phyloP scores from a whole-genome alignment of 2,888 invertebrate species.

The Diarsia brunnea region DNA sequence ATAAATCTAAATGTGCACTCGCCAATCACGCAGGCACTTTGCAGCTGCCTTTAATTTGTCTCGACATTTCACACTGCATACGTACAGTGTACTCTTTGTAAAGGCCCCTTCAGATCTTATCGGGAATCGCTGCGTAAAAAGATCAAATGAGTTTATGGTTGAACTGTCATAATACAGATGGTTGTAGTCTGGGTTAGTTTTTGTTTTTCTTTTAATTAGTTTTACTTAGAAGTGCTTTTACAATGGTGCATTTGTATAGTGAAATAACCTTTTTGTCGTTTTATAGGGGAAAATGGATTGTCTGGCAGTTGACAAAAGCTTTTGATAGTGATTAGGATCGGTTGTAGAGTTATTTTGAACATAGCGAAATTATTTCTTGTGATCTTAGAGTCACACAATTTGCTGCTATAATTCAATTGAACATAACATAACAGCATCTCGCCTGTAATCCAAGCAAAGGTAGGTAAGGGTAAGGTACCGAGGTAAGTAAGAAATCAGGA shows the following conservation, averaged over 20 bases:
- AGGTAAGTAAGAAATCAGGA: too few relatives aligned
- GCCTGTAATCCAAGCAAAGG: too few relatives aligned
- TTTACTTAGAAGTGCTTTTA: slow-evolving; percentile 14
- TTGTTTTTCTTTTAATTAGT: slow-evolving; percentile 28
- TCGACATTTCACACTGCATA: slow-evolving; percentile 80
- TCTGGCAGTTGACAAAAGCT: slow-evolving; percentile 1
- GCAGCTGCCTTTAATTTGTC: slow-evolving; percentile 88
- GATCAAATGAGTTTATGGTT: slow-evolving; percentile 56
- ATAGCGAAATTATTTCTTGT: neutral
- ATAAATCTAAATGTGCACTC: slow-evolving; percentile 85
- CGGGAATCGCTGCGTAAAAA: slow-evolving; percentile 66
- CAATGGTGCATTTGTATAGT: neutral
- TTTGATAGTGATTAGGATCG: neutral
- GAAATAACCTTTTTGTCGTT: neutral
- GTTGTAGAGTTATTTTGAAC: neutral
- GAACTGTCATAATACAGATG: slow-evolving; percentile 37
- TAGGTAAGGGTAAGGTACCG: too few relatives aligned
- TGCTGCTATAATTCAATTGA: neutral
- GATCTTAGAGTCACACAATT: neutral
- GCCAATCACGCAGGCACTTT: slow-evolving; percentile 81
- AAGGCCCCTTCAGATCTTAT: slow-evolving; percentile 67
- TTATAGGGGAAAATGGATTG: neutral
- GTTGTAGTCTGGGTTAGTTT: slow-evolving; percentile 14
- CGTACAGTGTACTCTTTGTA: slow-evolving; percentile 68
- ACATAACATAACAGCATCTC: too few relatives aligned